phyloP scores from a whole-genome alignment of 2,797 vertebrate genomes.

The Ibycter americanus region DNA sequence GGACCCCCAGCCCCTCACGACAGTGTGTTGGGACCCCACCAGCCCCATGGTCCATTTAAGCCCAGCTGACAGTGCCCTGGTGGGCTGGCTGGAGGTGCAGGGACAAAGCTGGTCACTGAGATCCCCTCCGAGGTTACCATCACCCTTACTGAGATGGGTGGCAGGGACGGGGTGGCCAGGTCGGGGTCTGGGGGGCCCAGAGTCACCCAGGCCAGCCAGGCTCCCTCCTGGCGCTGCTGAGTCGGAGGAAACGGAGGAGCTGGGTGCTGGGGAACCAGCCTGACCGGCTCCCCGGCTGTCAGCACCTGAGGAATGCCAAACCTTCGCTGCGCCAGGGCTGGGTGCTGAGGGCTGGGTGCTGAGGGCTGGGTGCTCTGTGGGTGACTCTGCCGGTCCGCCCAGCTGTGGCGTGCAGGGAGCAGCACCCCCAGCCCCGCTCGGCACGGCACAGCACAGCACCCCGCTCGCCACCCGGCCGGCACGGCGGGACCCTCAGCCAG shows the following conservation, averaged over 20 bases:
- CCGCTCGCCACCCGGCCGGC: not conserved
- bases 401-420: conserved; percentile 35
- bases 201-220: not conserved
- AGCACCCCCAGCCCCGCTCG: not conserved
- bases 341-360: conserved; percentile 46
- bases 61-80: fast-evolving
- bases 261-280: conserved; percentile 65
- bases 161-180: not conserved
- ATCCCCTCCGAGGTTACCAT: not conserved
- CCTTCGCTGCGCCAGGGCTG: conserved; percentile 50
- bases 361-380: conserved; percentile 48
- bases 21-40: fast-evolving
- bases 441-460: not conserved
- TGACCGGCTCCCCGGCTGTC: conserved; percentile 74
- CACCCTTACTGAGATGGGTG: not conserved
- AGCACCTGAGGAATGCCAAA: conserved; percentile 74
- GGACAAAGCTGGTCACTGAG: not conserved
- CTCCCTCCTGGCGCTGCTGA: conserved; percentile 27
- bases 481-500: not conserved
- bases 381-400: conserved; percentile 72
- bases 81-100: fast-evolving
- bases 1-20: not conserved
- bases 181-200: not conserved
- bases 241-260: not conserved
- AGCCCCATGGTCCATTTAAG: not conserved